Base-by-base conservation (phyloP, 1,140 invertebrate species). In the Meloidogyne chitwoodi region DNA sequence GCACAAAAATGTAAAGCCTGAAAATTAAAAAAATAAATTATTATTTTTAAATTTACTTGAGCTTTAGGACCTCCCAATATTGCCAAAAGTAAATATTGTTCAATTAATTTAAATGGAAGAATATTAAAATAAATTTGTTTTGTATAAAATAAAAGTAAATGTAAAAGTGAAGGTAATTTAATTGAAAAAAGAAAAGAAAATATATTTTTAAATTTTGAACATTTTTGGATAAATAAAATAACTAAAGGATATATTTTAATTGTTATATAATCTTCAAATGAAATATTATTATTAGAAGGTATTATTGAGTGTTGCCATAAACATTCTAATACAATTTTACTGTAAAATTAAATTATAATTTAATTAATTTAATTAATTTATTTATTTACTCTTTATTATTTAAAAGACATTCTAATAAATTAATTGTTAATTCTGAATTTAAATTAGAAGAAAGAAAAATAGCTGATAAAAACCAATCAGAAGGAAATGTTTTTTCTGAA, bases 1-100 rank as follows among this genome's bases (percentile, higher is more conserved):
- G 68, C 67, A n/a, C 65, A 71, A 16, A 76, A 76, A 63, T 76
- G 75, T 44, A 68, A 31, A 19, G 75, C 75, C 75, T 76, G 19
- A 56, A 76, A 70, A 48, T 27, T 44, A 68, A 68, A 67, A 38
- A n/a, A n/a, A 27, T 65, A 16, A 70, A 22, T 38, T n/a, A n/a
- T 74, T 56, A 27, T 61, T 12, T 34, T 34, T 2, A 38, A n/a
- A 62, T n/a, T 2, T 56, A 70, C 75, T 44, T 76, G 75, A 69
- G 68, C 68, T 31, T 71, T 24, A 14, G 75, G 44, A 6, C 75
- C 75, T 1, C 48, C 75, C 24, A 70, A n/a, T 24, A 76, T 44
- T 68, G 41, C 61, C 22, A 76, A 31, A 34, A 71, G 14, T 41
- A 76, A 34, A 74, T 76, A 76, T 70, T 76, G n/a, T 64, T 76